Percentiles rank a stretch among this genome's conserved stretches.
phyloP scores from a whole-genome alignment of 2,888 invertebrate genomes.

The Isotomurus palustris region DNA sequence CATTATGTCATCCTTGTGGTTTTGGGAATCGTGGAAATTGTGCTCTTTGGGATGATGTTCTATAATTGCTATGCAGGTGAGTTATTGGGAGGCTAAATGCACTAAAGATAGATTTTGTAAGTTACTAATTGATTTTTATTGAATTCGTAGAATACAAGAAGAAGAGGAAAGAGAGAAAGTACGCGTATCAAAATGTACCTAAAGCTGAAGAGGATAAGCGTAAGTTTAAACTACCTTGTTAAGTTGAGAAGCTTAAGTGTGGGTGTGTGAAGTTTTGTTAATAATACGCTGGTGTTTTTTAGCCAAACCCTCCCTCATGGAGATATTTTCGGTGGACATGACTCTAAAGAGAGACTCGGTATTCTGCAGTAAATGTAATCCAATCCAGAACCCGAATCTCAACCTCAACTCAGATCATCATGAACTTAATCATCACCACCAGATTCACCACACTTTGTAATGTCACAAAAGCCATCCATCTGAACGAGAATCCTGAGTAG shows the following conservation, averaged over 20 bases:
- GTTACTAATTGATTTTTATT: no score
- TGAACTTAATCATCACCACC: background rate
- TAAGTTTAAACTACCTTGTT: no score
- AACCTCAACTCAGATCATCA: background rate
- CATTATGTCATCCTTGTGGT: slow-evolving; percentile 36
- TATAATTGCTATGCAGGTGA: slow-evolving; percentile 38
- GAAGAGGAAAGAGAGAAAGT: slow-evolving; percentile 3
- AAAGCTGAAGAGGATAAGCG: slow-evolving; percentile 15
- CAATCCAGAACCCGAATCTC: no score
- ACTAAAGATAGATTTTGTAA: no score
- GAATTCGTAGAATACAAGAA: slow-evolving; percentile 3
- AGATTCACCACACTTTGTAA: background rate
- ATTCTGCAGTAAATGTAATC: no score
- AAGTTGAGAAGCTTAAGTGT: no score
- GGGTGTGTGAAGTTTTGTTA: no score
- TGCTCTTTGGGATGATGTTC: slow-evolving; percentile 31
- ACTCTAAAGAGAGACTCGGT: slow-evolving; percentile 29
- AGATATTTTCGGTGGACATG: slow-evolving; percentile 41
- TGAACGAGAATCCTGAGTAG: no score
- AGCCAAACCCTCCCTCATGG: slow-evolving; percentile 34
- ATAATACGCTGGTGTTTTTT: no score
- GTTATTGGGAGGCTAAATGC: background rate
- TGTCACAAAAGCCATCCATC: no score
- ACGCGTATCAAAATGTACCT: background rate
- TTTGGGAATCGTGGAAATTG: slow-evolving; percentile 31